These are phyloP conservation scores for Catocala sponsa DNA, from an alignment of 2,888 invertebrate genomes.

Conservation along the genomic window DNA sequence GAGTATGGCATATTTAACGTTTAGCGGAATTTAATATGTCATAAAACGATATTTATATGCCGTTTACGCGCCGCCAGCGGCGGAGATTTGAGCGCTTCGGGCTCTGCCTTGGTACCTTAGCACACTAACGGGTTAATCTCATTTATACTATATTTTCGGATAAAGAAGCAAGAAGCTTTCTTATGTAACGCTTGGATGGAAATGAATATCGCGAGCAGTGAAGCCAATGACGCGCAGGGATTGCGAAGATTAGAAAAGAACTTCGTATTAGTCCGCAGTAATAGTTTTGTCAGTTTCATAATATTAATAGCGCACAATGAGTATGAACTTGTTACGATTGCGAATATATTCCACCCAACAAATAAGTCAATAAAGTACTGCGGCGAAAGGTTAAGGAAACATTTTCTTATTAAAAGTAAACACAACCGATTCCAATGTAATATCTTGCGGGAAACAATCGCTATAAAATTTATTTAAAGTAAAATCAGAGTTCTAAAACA, in stretches of 20 bases:
- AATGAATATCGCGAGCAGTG: slow-evolving; percentile 25
- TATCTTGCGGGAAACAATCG: slow-evolving; percentile 13
- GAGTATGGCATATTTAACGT: slow-evolving; percentile 81
- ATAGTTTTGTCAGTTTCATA: too few relatives aligned
- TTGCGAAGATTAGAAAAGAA: not conserved
- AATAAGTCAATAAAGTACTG: not conserved
- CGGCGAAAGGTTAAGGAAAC: not conserved
- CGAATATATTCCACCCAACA: too few relatives aligned
- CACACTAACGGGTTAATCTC: slow-evolving; percentile 62
- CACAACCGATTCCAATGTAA: slow-evolving; percentile 24
- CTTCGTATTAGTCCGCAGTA: too few relatives aligned
- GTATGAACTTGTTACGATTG: too few relatives aligned
- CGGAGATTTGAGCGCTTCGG: slow-evolving; percentile 67
- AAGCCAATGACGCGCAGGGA: not conserved
- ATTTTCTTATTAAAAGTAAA: slow-evolving; percentile 20
- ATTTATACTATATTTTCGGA: slow-evolving; percentile 53
- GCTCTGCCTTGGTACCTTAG: slow-evolving; percentile 48
- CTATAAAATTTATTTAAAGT: slow-evolving; percentile 37
- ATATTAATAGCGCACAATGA: too few relatives aligned
- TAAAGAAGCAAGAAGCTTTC: slow-evolving; percentile 47
- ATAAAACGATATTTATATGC: slow-evolving; percentile 82
- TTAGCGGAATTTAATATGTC: slow-evolving; percentile 82
- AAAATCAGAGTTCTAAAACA: slow-evolving; percentile 36
- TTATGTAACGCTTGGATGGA: slow-evolving; percentile 41
- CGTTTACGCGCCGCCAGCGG: slow-evolving; percentile 69